Evolutionary conservation across 2,113 vertebrate genomes (phyloP), one percentile per base, ranked within the genome.

Genomic region (Todiramphus saurophagus): DNA sequence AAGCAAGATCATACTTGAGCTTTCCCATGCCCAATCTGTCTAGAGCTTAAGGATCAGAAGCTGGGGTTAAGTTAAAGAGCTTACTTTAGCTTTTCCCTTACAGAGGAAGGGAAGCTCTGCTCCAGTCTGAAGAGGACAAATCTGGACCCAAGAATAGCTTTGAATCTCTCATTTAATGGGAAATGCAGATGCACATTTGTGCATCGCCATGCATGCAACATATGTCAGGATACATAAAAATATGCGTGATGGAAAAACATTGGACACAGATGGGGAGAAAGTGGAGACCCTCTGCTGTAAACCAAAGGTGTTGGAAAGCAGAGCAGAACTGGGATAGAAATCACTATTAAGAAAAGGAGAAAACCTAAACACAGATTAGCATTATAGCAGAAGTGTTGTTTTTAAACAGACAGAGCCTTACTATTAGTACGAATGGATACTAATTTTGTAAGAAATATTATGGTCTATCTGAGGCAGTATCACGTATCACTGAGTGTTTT

Each of bases 21-120:
- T 62, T 93, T 92, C 35, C 31, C 31, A 30, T 86, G 31, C 50
- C 50, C 23, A 37, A 0, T 93, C 80, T 83, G 28, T 37, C 68
- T 50, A 11, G 11, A 77, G 25, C 68, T 86, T 6, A 2, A 0
- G 7, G 37, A 63, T 92, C 63, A 83, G 88, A 80, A 86, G 19
- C 55, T 93, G 72, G n/a, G 16, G 59, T 94, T 97, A 76, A 73
- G 35, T 53, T 97, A 83, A 90, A 95, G 51, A 86, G 86, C n/a
- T 94, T 95, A 66, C 18, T 92, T 81, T 20, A 55, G 73, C 64
- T 92, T 96, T 91, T 81, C 30, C 20, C 35, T 89, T 63, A n/a
- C 33, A 48, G 60, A 51, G 73, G 84, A 67, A 37, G 37, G 37
- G 37, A 37, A 87, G 69, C 51, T 97, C 76, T 72, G 56, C 43